Evolutionary conservation across 2,113 vertebrate species (phyloP), one percentile per base, ranked within the genome.

Genomic region (Hystrix brachyura): DNA sequence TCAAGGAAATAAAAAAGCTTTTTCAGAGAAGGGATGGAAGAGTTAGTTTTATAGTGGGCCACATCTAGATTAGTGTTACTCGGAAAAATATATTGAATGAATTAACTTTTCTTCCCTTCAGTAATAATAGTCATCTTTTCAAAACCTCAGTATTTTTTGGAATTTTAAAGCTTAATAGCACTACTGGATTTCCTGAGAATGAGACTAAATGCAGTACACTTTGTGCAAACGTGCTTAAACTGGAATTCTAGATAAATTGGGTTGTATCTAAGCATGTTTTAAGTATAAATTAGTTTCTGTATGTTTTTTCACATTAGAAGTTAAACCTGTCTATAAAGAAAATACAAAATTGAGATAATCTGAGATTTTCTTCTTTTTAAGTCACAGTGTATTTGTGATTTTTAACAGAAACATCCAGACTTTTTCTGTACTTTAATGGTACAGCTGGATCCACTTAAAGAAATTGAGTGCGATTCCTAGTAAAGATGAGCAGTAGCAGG

Each of bases 251-350:
- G 62, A 80, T 92, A 53, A 85, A 69, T 43, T 93, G 62, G 64
- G 57, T 88, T 64, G 2, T 65, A 87, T 82, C 71, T 34, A 92
- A 88, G 64, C 62, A 53, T 57, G 81, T 90, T 86, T 95, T 87
- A 60, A 87, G 19, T 84, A 69, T 71, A 93, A 79, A 65, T 59
- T 60, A 85, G 64, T 38, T 83, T 95, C 46, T 79, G 64, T 5
- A 43, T 91, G 25, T 34, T 87, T 92, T 96, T 88, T 94, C n/a
- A n/a, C 93, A 23, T 86, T 92, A 96, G 69, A 90, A 76, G 18
- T 74, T 89, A 46, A 86, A 71, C 43, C 13, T 92, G 87, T 91
- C 80, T 78, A 94, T 78, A 94, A 95, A 78, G 86, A 91, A 88
- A 91, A 53, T 76, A 46, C 8, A 2, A 72, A 91, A 82, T 74